These are phyloP conservation scores for Criorhina ranunculi DNA, from an alignment of 2,888 invertebrate genomes.

Conservation along the genomic window DNA sequence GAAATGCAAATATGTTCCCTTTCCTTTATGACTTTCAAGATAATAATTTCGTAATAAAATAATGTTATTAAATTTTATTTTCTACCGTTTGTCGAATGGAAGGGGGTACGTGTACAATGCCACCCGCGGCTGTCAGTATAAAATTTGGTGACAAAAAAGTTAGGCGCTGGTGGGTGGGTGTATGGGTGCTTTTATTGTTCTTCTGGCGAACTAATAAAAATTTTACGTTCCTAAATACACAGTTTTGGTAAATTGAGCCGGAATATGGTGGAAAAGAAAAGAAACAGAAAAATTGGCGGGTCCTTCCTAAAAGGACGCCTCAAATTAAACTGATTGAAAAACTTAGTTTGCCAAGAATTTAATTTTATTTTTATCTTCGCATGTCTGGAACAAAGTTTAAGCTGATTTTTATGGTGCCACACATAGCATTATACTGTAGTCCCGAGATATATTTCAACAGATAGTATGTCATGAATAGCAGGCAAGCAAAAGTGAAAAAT, in stretches of 20 bases:
- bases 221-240: constrained; percentile 36
- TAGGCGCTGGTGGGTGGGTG: not conserved
- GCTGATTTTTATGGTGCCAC: constrained; percentile 21
- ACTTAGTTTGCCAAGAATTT: constrained; percentile 45
- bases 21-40: constrained; percentile 43
- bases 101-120: not conserved
- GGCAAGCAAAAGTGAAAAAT: not conserved
- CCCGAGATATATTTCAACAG: not conserved
- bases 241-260: constrained; percentile 34
- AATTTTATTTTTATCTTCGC: constrained; percentile 38
- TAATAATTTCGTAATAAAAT: constrained; percentile 58
- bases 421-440: not conserved
- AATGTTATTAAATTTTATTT: constrained; percentile 63
- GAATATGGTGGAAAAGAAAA: not conserved
- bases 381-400: constrained; percentile 36
- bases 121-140: not conserved
- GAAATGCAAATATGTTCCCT: constrained; percentile 63
- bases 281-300: not conserved
- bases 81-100: constrained; percentile 30
- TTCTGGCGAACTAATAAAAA: constrained; percentile 39
- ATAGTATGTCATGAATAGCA: not conserved
- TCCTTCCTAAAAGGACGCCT: not conserved
- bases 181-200: constrained; percentile 6
- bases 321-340: constrained; percentile 50
- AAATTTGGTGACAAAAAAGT: constrained; percentile 42